Percentiles rank a stretch among this genome's conserved stretches.
These are phyloP conservation scores for Archips xylosteana DNA, from an alignment of 2,888 invertebrate species.

Conservation along the genomic window DNA sequence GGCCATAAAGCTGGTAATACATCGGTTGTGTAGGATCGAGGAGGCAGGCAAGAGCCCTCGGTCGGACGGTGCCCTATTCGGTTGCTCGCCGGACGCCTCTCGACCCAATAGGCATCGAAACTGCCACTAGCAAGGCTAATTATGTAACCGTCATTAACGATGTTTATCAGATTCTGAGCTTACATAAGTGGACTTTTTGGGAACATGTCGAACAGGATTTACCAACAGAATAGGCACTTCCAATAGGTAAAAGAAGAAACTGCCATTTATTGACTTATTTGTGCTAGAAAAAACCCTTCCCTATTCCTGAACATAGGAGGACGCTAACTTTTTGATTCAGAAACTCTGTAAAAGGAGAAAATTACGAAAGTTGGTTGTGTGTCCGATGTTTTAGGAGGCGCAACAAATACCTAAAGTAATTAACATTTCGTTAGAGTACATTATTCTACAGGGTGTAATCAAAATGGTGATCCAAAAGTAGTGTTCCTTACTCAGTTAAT, in stretches of 20 bases:
- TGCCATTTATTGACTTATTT: background rate
- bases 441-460: no score
- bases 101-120: constrained; percentile 62
- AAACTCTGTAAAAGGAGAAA: constrained; percentile 5
- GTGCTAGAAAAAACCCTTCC: background rate
- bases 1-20: constrained; percentile 23
- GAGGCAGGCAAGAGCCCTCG: constrained; percentile 66
- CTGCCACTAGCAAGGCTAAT: constrained; percentile 31
- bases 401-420: background rate
- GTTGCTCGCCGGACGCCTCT: constrained; percentile 56
- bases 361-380: constrained; percentile 3
- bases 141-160: constrained; percentile 12
- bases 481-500: no score
- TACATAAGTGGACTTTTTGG: background rate
- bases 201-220: background rate
- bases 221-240: background rate
- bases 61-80: constrained; percentile 63
- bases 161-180: constrained; percentile 10
- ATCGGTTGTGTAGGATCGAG: constrained; percentile 54
- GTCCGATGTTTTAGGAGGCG: constrained; percentile 2
- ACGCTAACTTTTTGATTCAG: background rate
- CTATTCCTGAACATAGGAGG: background rate
- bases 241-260: background rate
- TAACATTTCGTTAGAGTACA: constrained; percentile 3
- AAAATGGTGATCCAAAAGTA: no score